Conservation (phyloP, 2,113 vertebrate genomes). For the Castor canadensis region DNA sequence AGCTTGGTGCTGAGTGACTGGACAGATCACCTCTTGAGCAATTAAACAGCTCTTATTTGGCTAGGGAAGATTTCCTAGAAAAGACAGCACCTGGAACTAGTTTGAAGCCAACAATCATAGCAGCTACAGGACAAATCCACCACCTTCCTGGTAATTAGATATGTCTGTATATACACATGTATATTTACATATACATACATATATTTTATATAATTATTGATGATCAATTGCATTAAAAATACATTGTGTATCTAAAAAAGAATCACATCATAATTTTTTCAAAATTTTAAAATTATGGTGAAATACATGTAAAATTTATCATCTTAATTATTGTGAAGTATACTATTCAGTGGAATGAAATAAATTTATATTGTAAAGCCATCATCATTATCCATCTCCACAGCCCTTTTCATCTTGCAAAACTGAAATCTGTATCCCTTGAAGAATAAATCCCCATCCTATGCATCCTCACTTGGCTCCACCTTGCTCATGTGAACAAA, state of each 20-base stretch:
- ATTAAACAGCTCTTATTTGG: not conserved
- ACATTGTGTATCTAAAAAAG: not conserved
- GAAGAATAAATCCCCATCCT: not conserved
- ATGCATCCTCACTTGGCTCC: rapidly evolving
- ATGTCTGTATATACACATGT: not conserved
- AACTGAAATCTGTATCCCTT: not conserved
- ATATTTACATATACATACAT: not conserved
- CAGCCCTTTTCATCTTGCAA: not conserved
- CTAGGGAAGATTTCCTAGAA: not conserved
- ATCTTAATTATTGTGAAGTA: not conserved
- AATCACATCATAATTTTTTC: not conserved
- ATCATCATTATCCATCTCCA: not conserved
- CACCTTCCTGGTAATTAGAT: not conserved
- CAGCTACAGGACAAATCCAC: not conserved
- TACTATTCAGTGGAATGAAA: not conserved
- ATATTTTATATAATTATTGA: not conserved
- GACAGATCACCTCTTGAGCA: not conserved
- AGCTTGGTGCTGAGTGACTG: not conserved
- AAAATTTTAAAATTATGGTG: not conserved
- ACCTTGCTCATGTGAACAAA: not conserved
- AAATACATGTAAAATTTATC: not conserved
- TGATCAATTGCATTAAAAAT: not conserved
- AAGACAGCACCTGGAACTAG: rapidly evolving
- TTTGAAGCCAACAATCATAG: not conserved
- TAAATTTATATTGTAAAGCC: not conserved